Conservation (phyloP, 2,888 invertebrate species). For the Nomada goodeniana region DNA sequence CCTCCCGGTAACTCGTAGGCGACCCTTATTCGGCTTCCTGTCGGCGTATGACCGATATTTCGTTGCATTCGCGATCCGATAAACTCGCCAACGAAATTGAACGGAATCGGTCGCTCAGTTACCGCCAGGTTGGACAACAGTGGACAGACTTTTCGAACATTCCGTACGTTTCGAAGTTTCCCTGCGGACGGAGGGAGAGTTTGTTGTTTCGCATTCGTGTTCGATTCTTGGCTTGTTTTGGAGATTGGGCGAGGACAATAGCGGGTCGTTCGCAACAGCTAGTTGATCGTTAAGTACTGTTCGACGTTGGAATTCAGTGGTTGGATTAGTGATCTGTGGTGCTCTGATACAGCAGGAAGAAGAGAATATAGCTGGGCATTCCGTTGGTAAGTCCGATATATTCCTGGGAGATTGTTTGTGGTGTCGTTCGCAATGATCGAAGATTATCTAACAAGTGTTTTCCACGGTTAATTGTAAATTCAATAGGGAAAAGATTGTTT, state of each 20-base stretch:
- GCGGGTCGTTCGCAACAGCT: not conserved
- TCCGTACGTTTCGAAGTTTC: not conserved
- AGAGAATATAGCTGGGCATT: constrained; percentile 39
- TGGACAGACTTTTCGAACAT: not conserved
- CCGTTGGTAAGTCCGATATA: constrained; percentile 45
- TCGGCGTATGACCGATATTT: not conserved
- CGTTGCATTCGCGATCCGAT: not conserved
- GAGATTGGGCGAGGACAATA: not conserved
- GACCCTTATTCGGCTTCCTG: not conserved
- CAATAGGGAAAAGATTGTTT: too few relatives aligned
- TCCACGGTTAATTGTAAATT: too few relatives aligned
- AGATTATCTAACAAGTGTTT: too few relatives aligned
- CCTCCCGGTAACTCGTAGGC: constrained; percentile 18
- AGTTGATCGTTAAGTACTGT: not conserved
- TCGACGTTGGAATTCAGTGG: constrained; percentile 45
- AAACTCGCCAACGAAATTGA: not conserved
- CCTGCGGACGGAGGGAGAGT: not conserved
- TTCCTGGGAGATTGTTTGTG: not conserved
- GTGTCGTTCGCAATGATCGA: too few relatives aligned
- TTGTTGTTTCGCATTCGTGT: not conserved
- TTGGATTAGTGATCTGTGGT: constrained; percentile 63
- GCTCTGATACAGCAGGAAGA: constrained; percentile 32
- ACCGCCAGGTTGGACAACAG: too few relatives aligned
- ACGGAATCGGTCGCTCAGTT: too few relatives aligned
- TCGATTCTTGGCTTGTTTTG: not conserved